Percentiles rank a stretch among this genome's conserved stretches.
These are phyloP conservation scores for Torymus texanus DNA, from an alignment of 2,888 invertebrate species.

Conservation along the genomic window DNA sequence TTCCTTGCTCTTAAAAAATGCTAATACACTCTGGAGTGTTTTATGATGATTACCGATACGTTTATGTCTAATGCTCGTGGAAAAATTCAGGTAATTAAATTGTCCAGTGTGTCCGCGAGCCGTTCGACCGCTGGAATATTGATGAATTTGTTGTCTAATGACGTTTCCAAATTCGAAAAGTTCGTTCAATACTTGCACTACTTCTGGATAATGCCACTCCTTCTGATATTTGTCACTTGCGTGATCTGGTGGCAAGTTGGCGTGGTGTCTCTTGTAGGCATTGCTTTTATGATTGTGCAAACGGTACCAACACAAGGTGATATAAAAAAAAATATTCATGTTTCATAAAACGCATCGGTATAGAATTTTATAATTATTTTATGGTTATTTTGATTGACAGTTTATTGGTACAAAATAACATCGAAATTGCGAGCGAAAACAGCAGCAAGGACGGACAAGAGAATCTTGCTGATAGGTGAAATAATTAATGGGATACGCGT, in stretches of 20 bases:
- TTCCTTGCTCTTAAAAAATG: too few relatives aligned
- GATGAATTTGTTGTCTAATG: conserved; percentile 89
- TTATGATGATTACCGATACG: too few relatives aligned
- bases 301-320: conserved; percentile 77
- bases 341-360: too few relatives aligned
- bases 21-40: too few relatives aligned
- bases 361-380: too few relatives aligned
- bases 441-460: conserved; percentile 80
- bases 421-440: conserved; percentile 75
- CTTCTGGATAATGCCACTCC: conserved; percentile 87
- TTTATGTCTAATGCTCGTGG: too few relatives aligned
- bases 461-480: conserved; percentile 88
- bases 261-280: conserved; percentile 79
- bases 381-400: conserved; percentile 64
- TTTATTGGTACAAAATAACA: conserved; percentile 75
- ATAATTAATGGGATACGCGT: conserved; percentile 86
- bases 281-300: conserved; percentile 78
- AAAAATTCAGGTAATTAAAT: conserved; percentile 73
- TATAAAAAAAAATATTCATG: background rate
- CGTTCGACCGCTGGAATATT: conserved; percentile 80
- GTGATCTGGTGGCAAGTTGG: conserved; percentile 79
- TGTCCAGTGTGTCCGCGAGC: conserved; percentile 69
- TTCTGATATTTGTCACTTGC: conserved; percentile 80
- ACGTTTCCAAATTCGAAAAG: conserved; percentile 87
- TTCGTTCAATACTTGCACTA: conserved; percentile 83